Evolutionary conservation across 2,888 invertebrate species (phyloP), one percentile per base, ranked within the genome.

Genomic region (Polymixis lichenea): DNA sequence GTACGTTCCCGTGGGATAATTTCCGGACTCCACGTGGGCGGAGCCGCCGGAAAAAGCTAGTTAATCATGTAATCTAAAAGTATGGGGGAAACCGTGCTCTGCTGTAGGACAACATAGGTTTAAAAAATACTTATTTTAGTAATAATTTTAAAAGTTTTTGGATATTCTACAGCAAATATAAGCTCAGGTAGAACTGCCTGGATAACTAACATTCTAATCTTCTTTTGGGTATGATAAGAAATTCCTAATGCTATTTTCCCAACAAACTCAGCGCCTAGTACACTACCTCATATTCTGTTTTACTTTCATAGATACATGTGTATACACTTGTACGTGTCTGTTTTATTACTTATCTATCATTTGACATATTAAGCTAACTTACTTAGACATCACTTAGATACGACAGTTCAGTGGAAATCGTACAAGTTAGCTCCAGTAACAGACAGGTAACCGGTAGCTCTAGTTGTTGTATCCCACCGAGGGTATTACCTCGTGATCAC

Each of bases 391-490:
- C 6, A 69, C 55, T 83, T 69, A 65, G 32, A 9, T 8, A 28
- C 25, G 85, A 67, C 67, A 60, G 60, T 58, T 80, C n/a, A 60
- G 28, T 38, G 43, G 86, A 82, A 71, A n/a, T 64, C 64, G 55
- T 28, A 67, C 53, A 83, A 83, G 67, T 82, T 76, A 58, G 51
- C 53, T 11, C 55, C 62, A 28, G 66, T 73, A 53, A 17, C n/a
- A 58, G 86, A 61, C 83, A 77, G 78, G 46, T 60, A 66, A 38
- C 61, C 15, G 15, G 58, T 67, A 32, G 32, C 43, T 53, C 60
- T 43, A 64, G 69, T 68, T 43, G 32, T 38, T 82, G 55, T 77
- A 72, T 78, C 70, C 78, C 86, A 25, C 25, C 60, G 83, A 55
- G 69, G 4, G 38, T 67, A 69, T 60, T 67, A 22, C 28, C 60